Conservation (phyloP, 2,797 vertebrate genomes). For the Sebastiscus albofasciatus region DNA sequence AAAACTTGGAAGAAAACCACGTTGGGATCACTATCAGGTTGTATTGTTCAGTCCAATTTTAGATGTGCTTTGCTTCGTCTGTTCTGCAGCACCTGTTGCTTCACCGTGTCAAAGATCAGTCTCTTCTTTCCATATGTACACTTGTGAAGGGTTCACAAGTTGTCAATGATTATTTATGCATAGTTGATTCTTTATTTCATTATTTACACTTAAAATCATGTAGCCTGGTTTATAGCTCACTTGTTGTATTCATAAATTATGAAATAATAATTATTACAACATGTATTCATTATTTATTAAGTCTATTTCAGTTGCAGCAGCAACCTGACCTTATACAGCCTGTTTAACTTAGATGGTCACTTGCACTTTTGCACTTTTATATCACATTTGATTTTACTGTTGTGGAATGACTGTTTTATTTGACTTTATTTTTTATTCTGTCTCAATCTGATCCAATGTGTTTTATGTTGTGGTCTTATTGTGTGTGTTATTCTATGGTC, state of each 20-base stretch:
- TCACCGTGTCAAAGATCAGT: slow-evolving; percentile 38
- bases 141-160: background rate
- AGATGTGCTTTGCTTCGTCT: slow-evolving; percentile 57
- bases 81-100: slow-evolving; percentile 69
- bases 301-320: background rate
- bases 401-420: background rate
- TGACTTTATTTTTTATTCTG: background rate
- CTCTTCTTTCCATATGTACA: slow-evolving; percentile 11
- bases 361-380: background rate
- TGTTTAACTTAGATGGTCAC: background rate
- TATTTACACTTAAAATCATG: background rate
- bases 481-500: background rate
- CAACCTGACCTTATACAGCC: background rate
- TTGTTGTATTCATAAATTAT: background rate
- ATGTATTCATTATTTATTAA: background rate
- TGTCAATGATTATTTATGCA: background rate
- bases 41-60: slow-evolving; percentile 78
- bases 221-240: background rate
- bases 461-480: background rate
- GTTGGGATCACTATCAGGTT: slow-evolving; percentile 44
- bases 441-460: too few species aligned
- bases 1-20: slow-evolving; percentile 27
- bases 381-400: background rate
- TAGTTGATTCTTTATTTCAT: background rate
- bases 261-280: background rate